Evolutionary conservation across 2,113 vertebrate genomes (phyloP).

Genomic region (Daphoenositta chrysoptera): DNA sequence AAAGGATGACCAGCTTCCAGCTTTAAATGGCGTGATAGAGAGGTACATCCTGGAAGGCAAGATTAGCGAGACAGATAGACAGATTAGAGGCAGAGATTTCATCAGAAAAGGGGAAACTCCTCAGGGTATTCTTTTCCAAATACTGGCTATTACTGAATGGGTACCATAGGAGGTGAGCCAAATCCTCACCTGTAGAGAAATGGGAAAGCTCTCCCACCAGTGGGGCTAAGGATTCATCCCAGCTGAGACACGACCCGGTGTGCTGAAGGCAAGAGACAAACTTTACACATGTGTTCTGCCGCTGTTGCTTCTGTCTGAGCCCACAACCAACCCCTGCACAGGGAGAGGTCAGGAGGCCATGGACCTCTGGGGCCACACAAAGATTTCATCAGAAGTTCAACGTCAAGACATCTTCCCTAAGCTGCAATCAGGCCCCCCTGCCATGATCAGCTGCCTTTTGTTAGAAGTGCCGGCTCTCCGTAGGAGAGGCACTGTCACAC

Average conservation of each 20-base stretch:
- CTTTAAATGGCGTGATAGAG: background rate
- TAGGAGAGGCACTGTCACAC: constrained; percentile 45
- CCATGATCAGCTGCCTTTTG: constrained; percentile 73
- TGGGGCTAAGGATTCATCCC: background rate
- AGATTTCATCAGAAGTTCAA: constrained; percentile 21
- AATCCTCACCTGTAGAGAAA: background rate
- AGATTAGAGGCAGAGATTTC: background rate
- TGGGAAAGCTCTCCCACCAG: background rate
- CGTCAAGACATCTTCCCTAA: constrained; percentile 56
- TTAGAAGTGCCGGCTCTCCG: constrained; percentile 44
- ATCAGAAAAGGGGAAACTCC: background rate
- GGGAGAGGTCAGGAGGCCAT: background rate
- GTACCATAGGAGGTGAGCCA: background rate
- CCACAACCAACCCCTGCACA: background rate
- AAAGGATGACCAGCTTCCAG: background rate
- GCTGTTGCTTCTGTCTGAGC: background rate
- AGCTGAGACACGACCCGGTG: background rate
- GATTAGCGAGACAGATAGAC: background rate
- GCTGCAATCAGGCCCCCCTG: constrained; percentile 47
- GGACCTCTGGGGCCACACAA: constrained; percentile 7
- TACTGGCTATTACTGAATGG: background rate
- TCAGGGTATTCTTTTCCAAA: background rate
- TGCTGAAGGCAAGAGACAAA: background rate
- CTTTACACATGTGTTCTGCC: background rate
- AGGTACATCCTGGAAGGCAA: background rate